Conservation (phyloP, 1,140 invertebrate species). For the Calycopis cecrops region DNA sequence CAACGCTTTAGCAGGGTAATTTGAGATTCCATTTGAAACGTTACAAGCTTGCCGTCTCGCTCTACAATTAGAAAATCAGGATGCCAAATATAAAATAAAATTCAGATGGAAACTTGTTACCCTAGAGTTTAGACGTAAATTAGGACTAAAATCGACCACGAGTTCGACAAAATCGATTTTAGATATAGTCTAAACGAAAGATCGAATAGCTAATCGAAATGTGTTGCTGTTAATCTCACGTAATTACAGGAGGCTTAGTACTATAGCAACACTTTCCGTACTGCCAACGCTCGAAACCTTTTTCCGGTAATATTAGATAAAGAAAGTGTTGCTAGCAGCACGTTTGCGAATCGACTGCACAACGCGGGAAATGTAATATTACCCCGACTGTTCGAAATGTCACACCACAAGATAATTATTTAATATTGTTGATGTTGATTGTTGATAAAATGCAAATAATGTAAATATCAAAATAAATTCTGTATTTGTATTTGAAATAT, state of each 20-base stretch:
- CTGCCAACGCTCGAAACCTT: conserved; percentile 15
- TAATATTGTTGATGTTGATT: conserved; percentile 77
- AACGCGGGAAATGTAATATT: conserved; percentile 53
- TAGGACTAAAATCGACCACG: conserved; percentile 27
- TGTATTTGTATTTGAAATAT: conserved; percentile 74
- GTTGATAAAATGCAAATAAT: conserved; percentile 78
- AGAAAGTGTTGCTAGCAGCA: conserved; percentile 28
- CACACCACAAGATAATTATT: conserved; percentile 72
- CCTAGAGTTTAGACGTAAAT: conserved; percentile 22
- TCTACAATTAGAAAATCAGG: conserved; percentile 17
- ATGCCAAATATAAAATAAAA: conserved; percentile 19
- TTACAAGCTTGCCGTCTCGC: background rate
- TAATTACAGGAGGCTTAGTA: conserved; percentile 52
- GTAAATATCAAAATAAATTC: conserved; percentile 77
- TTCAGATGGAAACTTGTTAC: conserved; percentile 28
- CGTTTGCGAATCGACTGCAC: conserved; percentile 40
- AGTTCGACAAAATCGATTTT: conserved; percentile 24
- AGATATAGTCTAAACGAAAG: conserved; percentile 26
- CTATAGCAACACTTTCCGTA: conserved; percentile 36
- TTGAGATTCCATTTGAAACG: conserved; percentile 29
- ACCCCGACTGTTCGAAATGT: conserved; percentile 65
- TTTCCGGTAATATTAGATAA: conserved; percentile 9
- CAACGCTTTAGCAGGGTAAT: conserved; percentile 32
- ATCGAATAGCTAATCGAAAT: conserved; percentile 31
- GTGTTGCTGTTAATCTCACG: conserved; percentile 34